Percentiles rank a stretch among this genome's conserved stretches.
Evolutionary conservation across 2,113 vertebrate genomes (phyloP).

Genomic region (Actinemys pallida): DNA sequence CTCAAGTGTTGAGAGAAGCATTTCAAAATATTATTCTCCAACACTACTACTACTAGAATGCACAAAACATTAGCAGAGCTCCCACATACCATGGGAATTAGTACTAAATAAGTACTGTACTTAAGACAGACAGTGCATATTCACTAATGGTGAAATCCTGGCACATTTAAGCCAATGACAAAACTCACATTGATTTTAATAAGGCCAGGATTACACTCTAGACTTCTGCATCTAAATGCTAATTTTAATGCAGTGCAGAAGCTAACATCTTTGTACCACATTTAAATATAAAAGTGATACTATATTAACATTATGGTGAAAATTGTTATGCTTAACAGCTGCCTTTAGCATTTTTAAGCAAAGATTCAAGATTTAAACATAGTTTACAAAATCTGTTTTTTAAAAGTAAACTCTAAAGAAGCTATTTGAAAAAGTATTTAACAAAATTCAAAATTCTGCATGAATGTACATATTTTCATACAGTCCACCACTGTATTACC

Average conservation of each 20-base stretch:
- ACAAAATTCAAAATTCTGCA: not conserved
- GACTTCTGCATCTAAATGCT: not conserved
- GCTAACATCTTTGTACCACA: not conserved
- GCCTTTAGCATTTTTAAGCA: not conserved
- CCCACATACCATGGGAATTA: not conserved
- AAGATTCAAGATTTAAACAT: not conserved
- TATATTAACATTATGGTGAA: not conserved
- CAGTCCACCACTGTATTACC: not conserved
- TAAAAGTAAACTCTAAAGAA: not conserved
- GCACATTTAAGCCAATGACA: not conserved
- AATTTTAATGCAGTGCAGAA: not conserved
- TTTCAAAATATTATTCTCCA: not conserved
- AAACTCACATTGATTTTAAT: slow-evolving; percentile 14
- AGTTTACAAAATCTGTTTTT: not conserved
- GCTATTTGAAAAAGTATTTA: not conserved
- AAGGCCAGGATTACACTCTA: not conserved
- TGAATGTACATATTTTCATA: not conserved
- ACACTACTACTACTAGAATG: not conserved
- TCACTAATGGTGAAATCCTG: not conserved
- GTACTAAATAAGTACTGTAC: not conserved
- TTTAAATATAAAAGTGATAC: not conserved
- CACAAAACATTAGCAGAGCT: not conserved
- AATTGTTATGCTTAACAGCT: not conserved
- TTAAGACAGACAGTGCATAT: not conserved
- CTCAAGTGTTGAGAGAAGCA: not conserved